Conservation (phyloP, 1,140 invertebrate genomes). For the Berghia stephanieae region DNA sequence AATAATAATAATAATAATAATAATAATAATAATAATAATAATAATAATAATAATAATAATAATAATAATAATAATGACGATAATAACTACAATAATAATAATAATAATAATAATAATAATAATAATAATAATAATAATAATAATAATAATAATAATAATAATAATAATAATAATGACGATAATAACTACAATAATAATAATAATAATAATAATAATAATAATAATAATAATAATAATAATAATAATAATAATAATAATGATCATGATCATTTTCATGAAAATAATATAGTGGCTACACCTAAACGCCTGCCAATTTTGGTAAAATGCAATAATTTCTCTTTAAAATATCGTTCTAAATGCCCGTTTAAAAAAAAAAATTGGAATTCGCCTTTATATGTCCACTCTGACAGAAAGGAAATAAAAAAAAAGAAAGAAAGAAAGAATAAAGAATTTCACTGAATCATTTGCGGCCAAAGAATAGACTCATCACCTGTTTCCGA, state of each 20-base stretch:
- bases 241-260: too few species aligned
- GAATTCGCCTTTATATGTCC: neutral
- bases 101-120: neutral
- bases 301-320: too few species aligned
- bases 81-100: slow-evolving; percentile 3
- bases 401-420: neutral
- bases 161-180: neutral
- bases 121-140: too few species aligned
- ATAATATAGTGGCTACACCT: too few species aligned
- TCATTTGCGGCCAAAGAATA: too few species aligned
- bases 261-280: too few species aligned
- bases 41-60: slow-evolving; percentile 16
- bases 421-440: too few species aligned
- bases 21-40: slow-evolving; percentile 17
- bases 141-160: neutral
- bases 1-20: slow-evolving; percentile 16
- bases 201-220: slow-evolving; percentile 4
- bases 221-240: neutral
- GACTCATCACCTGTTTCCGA: too few species aligned
- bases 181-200: neutral
- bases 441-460: too few species aligned
- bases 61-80: slow-evolving; percentile 4
- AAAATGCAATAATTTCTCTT: too few species aligned
- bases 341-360: too few species aligned
- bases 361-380: neutral